Evolutionary conservation across 2,113 vertebrate genomes (phyloP), one percentile per base, ranked within the genome.

Genomic region (Excalfactoria chinensis): DNA sequence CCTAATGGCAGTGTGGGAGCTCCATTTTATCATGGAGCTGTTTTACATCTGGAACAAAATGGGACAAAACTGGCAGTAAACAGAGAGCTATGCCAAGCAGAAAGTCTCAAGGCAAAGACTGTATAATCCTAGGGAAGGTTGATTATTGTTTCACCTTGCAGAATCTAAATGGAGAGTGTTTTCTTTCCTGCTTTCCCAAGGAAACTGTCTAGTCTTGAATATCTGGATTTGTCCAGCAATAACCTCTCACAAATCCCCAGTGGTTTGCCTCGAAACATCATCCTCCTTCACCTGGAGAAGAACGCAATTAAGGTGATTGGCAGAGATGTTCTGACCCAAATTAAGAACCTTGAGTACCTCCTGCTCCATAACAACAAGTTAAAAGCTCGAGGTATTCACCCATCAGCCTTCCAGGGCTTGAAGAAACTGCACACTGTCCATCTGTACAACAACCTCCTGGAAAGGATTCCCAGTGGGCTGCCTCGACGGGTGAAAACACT

Each of bases 341-440:
- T 99, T 77, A 98, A 98, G 80, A 98, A 98, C 92, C 98, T 99
- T 2, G 98, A 99, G 94, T 99, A 99, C 96, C 98, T 99, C 91
- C 97, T 99, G 30, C 98, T 99, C 26, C 99, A 99, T 96, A 99
- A 99, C 94, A 99, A 99, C 97, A 98, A 98, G 79, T 96, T 99
- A 58, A 98, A 97, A 44, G 98, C 99, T 2, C 97, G 97, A 13
- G 98, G 98, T 79, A 99, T 99, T 94, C 98, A 99, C 90, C 98
- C 98, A 0, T 78, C 91, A 59, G 99, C 99, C 77, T 99, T 99
- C 96, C 98, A 98, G 15, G 99, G 99, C 41, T 97, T 99, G 93
- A 99, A 99, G 97, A 98, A 98, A 90, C 97, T 99, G 48, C 99
- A 99, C 97, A 99, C 99, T 1, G 98, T 99, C 69, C 99, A 99